Evolutionary conservation across 2,113 vertebrate species (phyloP).

Genomic region (Pogona vitticeps): DNA sequence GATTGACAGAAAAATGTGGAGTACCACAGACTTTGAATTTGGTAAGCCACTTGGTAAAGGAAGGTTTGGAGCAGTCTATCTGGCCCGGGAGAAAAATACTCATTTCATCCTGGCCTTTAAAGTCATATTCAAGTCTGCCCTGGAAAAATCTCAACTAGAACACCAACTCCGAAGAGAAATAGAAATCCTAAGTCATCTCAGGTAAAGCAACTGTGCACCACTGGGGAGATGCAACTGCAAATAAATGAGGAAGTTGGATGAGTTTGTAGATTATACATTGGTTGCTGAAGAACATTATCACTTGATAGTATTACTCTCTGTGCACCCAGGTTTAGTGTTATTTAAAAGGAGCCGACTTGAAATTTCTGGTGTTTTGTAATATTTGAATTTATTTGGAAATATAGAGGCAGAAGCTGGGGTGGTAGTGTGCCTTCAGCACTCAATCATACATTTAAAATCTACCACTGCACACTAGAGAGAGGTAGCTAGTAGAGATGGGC

Average conservation of each 20-base stretch:
- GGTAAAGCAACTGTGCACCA: constrained; percentile 2
- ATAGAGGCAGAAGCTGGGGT: no score
- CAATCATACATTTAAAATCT: no score
- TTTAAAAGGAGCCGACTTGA: not conserved
- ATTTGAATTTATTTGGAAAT: no score
- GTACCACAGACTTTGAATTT: constrained; percentile 24
- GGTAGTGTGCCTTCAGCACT: no score
- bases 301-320: not conserved
- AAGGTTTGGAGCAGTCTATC: constrained; percentile 34
- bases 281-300: not conserved
- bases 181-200: constrained; percentile 43
- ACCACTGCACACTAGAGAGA: no score
- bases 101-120: constrained; percentile 46
- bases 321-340: no score
- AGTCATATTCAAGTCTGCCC: constrained; percentile 40
- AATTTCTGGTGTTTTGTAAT: not conserved
- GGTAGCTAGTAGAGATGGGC: no score
- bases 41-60: constrained; percentile 42
- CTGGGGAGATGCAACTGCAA: no score
- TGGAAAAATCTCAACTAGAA: constrained; percentile 34
- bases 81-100: constrained; percentile 32
- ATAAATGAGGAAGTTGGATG: not conserved
- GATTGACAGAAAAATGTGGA: constrained; percentile 29
- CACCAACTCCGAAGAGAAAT: constrained; percentile 44
- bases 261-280: not conserved